Percentiles rank a stretch among this genome's conserved stretches.
These are phyloP conservation scores for Thalassarche chlororhynchos DNA, from an alignment of 2,113 vertebrate species.

Conservation along the genomic window DNA sequence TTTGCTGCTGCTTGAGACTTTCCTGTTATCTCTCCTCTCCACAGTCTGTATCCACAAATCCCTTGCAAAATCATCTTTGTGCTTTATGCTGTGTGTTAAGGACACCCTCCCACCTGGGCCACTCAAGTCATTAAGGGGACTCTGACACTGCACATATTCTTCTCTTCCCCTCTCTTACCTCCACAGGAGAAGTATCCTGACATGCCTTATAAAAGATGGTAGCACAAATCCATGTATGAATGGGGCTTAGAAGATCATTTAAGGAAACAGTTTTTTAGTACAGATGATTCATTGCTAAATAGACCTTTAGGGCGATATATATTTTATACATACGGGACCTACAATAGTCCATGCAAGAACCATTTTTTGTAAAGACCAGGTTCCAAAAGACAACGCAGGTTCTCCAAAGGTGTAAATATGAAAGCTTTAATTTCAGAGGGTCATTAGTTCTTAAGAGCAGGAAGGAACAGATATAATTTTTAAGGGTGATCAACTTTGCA, in stretches of 20 bases:
- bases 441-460: neutral
- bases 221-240: neutral
- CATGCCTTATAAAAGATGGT: neutral
- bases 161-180: neutral
- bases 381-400: neutral
- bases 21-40: neutral
- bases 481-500: neutral
- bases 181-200: neutral
- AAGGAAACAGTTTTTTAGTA: neutral
- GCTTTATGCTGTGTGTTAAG: neutral
- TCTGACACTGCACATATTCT: neutral
- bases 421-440: neutral
- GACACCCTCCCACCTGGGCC: neutral
- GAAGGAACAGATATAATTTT: neutral
- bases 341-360: neutral
- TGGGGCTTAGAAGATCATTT: neutral
- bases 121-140: neutral
- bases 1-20: conserved; percentile 7
- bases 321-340: neutral
- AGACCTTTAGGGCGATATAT: neutral
- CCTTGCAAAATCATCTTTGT: neutral
- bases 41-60: neutral
- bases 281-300: neutral
- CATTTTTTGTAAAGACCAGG: neutral
- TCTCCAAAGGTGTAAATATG: neutral